phyloP scores from a whole-genome alignment of 2,888 invertebrate species.

The Lamellibrachia columna region DNA sequence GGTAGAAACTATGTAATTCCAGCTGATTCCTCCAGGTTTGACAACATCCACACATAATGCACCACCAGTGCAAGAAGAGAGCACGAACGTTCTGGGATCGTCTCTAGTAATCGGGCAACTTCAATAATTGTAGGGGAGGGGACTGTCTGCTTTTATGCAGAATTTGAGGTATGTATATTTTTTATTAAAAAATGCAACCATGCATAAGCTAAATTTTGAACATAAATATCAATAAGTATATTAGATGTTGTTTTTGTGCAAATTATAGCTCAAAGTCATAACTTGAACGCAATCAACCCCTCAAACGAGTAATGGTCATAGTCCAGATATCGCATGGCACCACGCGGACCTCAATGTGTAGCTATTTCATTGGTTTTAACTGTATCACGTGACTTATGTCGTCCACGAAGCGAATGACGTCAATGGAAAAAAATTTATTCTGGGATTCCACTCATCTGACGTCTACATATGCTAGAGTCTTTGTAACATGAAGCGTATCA shows the following conservation, averaged over 20 bases:
- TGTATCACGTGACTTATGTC: background rate
- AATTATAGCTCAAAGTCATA: background rate
- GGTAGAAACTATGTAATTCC: slow-evolving; percentile 33
- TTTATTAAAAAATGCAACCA: background rate
- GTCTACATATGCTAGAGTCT: background rate
- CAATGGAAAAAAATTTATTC: background rate
- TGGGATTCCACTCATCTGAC: background rate
- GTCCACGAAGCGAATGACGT: background rate
- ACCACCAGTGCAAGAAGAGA: background rate
- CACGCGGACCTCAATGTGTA: slow-evolving; percentile 16
- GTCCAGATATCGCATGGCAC: background rate
- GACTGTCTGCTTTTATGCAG: background rate
- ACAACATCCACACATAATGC: slow-evolving; percentile 22
- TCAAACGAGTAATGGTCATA: background rate
- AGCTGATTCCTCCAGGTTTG: slow-evolving; percentile 33
- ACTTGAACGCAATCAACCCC: background rate
- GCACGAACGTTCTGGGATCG: background rate
- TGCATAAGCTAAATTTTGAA: background rate
- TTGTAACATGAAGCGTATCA: background rate
- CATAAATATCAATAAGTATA: background rate
- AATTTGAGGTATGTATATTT: background rate
- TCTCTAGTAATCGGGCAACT: background rate
- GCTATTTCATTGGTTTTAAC: slow-evolving; percentile 5
- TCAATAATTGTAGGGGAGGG: background rate
- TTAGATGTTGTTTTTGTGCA: background rate